Conservation (phyloP, 2,113 vertebrate species). For the Acanthisitta chloris region DNA sequence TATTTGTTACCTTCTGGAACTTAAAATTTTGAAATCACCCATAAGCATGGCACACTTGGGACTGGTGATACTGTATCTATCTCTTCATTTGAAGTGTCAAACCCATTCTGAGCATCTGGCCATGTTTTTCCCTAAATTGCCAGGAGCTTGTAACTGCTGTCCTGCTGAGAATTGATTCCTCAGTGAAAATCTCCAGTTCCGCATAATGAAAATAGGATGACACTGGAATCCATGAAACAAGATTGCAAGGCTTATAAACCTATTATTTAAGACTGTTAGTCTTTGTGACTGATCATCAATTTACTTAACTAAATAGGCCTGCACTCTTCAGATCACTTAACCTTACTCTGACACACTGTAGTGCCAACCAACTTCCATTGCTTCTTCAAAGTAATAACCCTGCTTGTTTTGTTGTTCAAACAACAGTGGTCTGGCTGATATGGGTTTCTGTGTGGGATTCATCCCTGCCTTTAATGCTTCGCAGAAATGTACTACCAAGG, state of each 20-base stretch:
- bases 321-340: not conserved
- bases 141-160: not conserved
- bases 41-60: not conserved
- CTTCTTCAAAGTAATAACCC: not conserved
- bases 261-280: not conserved
- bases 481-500: not conserved
- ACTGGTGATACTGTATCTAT: not conserved
- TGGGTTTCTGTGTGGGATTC: not conserved
- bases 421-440: not conserved
- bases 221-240: rapidly evolving
- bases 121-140: not conserved
- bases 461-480: not conserved
- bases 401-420: not conserved
- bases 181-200: not conserved
- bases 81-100: not conserved
- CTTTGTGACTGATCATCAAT: not conserved
- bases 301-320: conserved; percentile 10
- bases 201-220: not conserved
- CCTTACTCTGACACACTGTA: not conserved
- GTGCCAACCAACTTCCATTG: not conserved
- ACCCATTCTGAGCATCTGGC: not conserved
- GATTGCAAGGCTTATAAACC: not conserved
- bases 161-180: not conserved
- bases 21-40: not conserved
- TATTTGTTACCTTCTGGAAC: not conserved